Conservation (phyloP, 1,140 invertebrate species). For the silkworm (Bombyx mori) region ASM3026992v2 NC_085111.1:12200501-12201000, state of each 20-base stretch:
- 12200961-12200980: constrained; percentile 40
- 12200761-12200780: constrained; percentile 12
- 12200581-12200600: constrained; percentile 42
- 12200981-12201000: constrained; percentile 49
- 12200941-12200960: constrained; percentile 40
- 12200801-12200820: constrained; percentile 14
- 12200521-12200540: constrained; percentile 16
- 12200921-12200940: constrained; percentile 47
- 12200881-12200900: constrained; percentile 19
- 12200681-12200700: constrained; percentile 40
- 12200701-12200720: constrained; percentile 36
- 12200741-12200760: constrained; percentile 22
- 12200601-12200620: constrained; percentile 18
- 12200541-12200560: constrained; percentile 13
- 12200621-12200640: constrained; percentile 22
- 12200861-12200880: constrained; percentile 13
- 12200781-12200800: constrained; percentile 9
- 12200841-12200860: constrained; percentile 7
- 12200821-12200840: constrained; percentile 8
- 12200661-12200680: constrained; percentile 30
- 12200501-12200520: constrained; percentile 16
- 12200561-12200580: constrained; percentile 49
- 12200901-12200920: constrained; percentile 46
- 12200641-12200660: constrained; percentile 53
- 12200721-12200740: constrained; percentile 45